These are phyloP conservation scores for Synergus japonicus DNA, from an alignment of 2,888 invertebrate genomes.

Conservation along the genomic window DNA sequence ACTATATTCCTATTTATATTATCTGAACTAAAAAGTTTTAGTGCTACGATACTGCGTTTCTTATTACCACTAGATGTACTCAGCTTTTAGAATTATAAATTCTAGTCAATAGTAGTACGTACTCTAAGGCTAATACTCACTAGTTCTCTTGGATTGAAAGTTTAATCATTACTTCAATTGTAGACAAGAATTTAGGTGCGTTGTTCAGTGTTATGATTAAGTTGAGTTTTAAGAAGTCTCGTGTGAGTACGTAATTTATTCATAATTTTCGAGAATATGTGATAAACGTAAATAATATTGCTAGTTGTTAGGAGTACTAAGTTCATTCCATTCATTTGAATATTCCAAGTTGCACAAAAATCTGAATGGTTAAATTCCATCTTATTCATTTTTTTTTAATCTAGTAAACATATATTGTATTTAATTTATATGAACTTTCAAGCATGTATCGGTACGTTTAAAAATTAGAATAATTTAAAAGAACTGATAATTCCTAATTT, in stretches of 20 bases:
- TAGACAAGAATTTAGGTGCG: background rate
- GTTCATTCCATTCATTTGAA: constrained; percentile 6
- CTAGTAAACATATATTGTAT: background rate
- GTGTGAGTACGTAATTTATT: constrained; percentile 15
- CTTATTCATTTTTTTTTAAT: background rate
- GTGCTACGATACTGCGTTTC: background rate
- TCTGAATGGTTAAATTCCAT: background rate
- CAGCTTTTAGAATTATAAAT: constrained; percentile 26
- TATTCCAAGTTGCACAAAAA: constrained; percentile 6
- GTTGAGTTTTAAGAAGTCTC: constrained; percentile 17
- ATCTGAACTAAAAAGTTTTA: background rate
- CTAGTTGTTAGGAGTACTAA: constrained; percentile 17
- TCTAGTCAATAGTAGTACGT: constrained; percentile 31
- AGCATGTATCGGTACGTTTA: background rate
- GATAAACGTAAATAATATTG: constrained; percentile 32
- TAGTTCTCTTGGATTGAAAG: background rate
- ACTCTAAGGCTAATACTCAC: constrained; percentile 16
- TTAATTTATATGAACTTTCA: background rate
- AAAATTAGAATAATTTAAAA: background rate
- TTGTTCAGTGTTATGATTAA: constrained; percentile 27
- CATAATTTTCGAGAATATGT: constrained; percentile 20
- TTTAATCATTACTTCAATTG: constrained; percentile 12
- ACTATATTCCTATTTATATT: background rate
- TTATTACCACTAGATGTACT: background rate
- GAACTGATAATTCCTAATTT: background rate